Evolutionary conservation across 2,888 invertebrate species (phyloP).

Genomic region (Diaprepes abbreviatus): DNA sequence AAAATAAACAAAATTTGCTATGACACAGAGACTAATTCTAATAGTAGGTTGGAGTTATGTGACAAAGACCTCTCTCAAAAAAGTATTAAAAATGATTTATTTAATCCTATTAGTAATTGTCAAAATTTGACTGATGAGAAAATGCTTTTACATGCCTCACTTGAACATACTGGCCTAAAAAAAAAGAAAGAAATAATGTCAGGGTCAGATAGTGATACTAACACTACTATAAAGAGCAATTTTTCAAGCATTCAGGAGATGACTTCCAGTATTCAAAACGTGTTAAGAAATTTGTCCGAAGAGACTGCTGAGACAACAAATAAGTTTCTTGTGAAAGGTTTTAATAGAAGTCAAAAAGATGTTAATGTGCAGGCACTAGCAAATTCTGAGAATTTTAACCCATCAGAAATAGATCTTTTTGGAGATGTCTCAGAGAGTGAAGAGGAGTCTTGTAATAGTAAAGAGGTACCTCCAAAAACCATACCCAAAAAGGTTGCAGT

Average conservation of each 20-base stretch:
- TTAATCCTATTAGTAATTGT: too few relatives aligned
- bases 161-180: not conserved
- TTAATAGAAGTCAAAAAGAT: not conserved
- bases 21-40: too few relatives aligned
- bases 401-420: not conserved
- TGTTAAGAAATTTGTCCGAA: not conserved
- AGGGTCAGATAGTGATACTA: not conserved
- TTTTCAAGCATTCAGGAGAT: not conserved
- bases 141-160: too few relatives aligned
- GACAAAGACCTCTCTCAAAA: too few relatives aligned
- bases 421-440: constrained; percentile 13
- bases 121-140: too few relatives aligned
- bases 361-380: not conserved
- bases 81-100: too few relatives aligned
- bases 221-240: not conserved
- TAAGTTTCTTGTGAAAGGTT: not conserved
- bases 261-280: not conserved
- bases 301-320: not conserved
- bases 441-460: not conserved
- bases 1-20: too few relatives aligned
- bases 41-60: too few relatives aligned
- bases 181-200: not conserved
- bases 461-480: not conserved
- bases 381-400: not conserved
- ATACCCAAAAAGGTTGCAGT: not conserved